These are phyloP conservation scores for Alligator mississippiensis DNA, from an alignment of 2,113 vertebrate species.

Conservation along the genomic window DNA sequence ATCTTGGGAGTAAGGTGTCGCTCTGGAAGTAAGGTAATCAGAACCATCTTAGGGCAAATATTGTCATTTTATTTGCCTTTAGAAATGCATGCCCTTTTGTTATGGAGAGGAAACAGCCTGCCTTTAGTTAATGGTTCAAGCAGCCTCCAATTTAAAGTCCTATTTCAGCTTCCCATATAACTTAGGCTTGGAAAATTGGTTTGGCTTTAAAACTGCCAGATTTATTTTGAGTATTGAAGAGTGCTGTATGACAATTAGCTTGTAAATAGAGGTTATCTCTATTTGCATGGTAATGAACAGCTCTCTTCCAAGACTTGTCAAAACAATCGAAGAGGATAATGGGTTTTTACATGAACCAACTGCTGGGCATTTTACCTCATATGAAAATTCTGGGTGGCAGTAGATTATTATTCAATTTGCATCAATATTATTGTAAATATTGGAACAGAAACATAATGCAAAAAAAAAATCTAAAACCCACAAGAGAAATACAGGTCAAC, in stretches of 20 bases:
- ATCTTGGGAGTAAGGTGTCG: background rate
- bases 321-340: constrained; percentile 41
- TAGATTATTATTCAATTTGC: constrained; percentile 21
- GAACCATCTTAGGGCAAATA: background rate
- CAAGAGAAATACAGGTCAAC: background rate
- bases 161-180: background rate
- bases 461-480: background rate
- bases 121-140: background rate
- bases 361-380: background rate
- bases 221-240: constrained; percentile 29
- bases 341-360: constrained; percentile 36
- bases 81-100: background rate
- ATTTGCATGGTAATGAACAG: constrained; percentile 43
- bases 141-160: background rate
- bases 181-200: background rate
- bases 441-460: background rate
- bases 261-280: constrained; percentile 28
- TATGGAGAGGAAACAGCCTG: background rate
- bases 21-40: too few species aligned
- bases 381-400: background rate
- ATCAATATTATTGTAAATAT: background rate
- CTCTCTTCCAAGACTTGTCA: constrained; percentile 50
- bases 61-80: background rate
- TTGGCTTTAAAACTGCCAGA: constrained; percentile 20
- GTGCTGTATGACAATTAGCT: constrained; percentile 11